These are phyloP conservation scores for Peromyscus nudipes DNA, from an alignment of 2,797 vertebrate genomes.

Conservation along the genomic window DNA sequence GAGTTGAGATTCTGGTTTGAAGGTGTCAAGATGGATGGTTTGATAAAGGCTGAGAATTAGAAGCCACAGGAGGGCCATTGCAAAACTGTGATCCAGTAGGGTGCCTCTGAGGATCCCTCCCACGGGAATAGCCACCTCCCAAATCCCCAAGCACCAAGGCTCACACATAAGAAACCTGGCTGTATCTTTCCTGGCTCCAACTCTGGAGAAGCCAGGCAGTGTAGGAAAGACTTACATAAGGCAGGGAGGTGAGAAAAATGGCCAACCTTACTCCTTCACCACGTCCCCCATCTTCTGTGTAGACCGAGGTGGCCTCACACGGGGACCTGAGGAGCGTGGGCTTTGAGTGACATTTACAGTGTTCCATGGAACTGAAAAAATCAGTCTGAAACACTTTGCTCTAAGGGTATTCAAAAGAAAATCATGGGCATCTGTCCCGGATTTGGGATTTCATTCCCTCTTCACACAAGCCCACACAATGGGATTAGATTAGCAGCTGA, in stretches of 20 bases:
- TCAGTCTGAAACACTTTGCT: not conserved
- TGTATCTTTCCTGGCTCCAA: not conserved
- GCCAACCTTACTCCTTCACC: not conserved
- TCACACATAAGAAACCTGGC: not conserved
- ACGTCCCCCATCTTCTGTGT: not conserved
- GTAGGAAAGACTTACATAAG: not conserved
- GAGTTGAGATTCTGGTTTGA: not conserved
- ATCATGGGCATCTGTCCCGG: not conserved
- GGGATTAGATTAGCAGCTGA: not conserved
- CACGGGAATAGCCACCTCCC: not conserved
- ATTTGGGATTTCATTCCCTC: not conserved
- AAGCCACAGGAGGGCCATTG: not conserved
- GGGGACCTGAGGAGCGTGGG: not conserved
- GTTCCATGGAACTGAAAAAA: conserved; percentile 13
- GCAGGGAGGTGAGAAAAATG: not conserved
- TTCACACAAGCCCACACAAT: not conserved
- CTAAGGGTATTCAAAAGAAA: not conserved
- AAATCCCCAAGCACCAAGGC: not conserved
- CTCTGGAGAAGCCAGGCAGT: not conserved
- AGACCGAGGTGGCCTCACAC: not conserved
- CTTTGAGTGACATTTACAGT: not conserved
- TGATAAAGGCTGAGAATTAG: not conserved
- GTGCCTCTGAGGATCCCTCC: not conserved
- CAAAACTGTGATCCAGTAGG: not conserved
- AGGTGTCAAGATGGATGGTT: not conserved